Conservation (phyloP, 2,888 invertebrate genomes). For the Asteroscopus sphinx region DNA sequence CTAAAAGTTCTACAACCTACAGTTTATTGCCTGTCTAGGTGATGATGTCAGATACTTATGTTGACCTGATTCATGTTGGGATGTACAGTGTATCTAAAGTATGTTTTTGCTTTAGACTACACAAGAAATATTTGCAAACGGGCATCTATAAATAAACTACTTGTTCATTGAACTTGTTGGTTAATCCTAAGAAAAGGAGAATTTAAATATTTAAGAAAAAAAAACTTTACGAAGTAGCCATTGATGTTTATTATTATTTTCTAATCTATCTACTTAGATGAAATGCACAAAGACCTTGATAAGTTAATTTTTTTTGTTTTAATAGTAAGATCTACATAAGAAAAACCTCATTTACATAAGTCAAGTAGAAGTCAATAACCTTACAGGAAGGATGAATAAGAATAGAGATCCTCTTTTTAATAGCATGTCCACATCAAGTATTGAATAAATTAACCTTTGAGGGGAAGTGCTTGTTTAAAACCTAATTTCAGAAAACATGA, state of each 20-base stretch:
- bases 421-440: conserved; percentile 6
- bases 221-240: too few relatives aligned
- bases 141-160: conserved; percentile 39
- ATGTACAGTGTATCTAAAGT: conserved; percentile 34
- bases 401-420: conserved; percentile 14
- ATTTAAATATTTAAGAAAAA: too few relatives aligned
- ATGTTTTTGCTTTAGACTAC: conserved; percentile 39
- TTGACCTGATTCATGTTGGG: conserved; percentile 62
- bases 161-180: conserved; percentile 32
- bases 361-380: conserved; percentile 6
- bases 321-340: not conserved
- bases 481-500: conserved; percentile 13
- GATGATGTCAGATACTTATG: conserved; percentile 67
- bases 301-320: too few relatives aligned
- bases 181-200: too few relatives aligned
- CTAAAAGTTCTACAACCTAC: conserved; percentile 25
- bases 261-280: too few relatives aligned
- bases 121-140: conserved; percentile 40
- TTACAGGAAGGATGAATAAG: not conserved
- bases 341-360: not conserved
- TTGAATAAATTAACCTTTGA: conserved; percentile 6
- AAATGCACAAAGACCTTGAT: too few relatives aligned
- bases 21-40: conserved; percentile 50
- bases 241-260: too few relatives aligned
- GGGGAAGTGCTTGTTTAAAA: conserved; percentile 24